Evolutionary conservation across 64 coral and sea anemone species (phyloP), one percentile per base, ranked within the genome.

Genomic region (Dendronephthya gigantea): DNA sequence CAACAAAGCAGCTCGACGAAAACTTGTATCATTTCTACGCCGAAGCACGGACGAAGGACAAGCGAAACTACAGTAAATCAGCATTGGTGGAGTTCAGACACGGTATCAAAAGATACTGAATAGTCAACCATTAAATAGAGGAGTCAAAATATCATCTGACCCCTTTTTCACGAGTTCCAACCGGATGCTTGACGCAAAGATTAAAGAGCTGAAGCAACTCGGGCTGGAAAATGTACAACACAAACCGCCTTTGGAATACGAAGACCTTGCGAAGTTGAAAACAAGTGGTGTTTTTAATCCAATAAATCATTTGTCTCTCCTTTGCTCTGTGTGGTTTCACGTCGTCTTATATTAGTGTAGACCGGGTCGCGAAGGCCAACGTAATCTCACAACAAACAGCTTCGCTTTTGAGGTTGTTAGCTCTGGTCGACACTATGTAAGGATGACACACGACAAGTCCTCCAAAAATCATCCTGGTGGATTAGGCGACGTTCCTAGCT

Each of bases 221-320:
- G 55, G 55, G 28, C 32, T 55, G 52, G 27, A 86, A 86, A 86
- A 39, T 40, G 34, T 49, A 19, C 50, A 28, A 12, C 84, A 86
- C 84, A 86, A 86, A 49, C 49, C 84, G 19, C 27, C 84, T 11
- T 55, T 86, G 30, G 51, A 55, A 17, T 12, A 35, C 16, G 11
- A 55, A 59, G 84, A 86, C 49, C n/a, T 86, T 13, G 30, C 28
- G 30, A 86, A 55, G 52, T 50, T 86, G 55, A 86, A 86, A 59
- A 35, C 30, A 59, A 29, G 35, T 49, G 27, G 33, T 29, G 84
- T 65, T 30, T 49, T 86, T 27, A 32, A 31, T 29, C 55, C 84
- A 62, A 36, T 33, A 19, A 86, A 32, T 36, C 84, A 49, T 66
- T 17, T 66, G 19, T 22, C 19, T 30, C 58, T 66, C 29, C 29